Conservation (phyloP, 2,888 invertebrate genomes). For the Brenthis daphne region DNA sequence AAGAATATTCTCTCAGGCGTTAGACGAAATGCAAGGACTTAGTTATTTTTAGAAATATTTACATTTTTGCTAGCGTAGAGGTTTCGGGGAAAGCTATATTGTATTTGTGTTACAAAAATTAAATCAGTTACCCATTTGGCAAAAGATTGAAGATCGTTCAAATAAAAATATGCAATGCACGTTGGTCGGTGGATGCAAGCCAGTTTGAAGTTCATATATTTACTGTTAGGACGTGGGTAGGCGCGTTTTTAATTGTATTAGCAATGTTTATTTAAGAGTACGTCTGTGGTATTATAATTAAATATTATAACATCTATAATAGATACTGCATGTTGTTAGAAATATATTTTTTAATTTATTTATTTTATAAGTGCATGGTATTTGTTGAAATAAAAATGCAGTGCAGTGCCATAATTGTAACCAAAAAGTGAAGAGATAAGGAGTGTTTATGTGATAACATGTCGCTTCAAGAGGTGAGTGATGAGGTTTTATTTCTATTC, state of each 20-base stretch:
- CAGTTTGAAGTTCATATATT: conserved; percentile 36
- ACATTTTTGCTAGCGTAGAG: too few relatives aligned
- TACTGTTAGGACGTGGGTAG: conserved; percentile 36
- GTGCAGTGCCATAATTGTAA: conserved; percentile 28
- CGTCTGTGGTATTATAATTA: neutral
- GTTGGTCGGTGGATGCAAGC: conserved; percentile 1
- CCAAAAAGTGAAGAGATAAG: conserved; percentile 55
- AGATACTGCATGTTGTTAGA: neutral
- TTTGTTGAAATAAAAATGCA: conserved; percentile 17
- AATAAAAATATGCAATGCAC: conserved; percentile 10
- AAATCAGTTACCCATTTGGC: neutral
- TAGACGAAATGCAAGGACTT: too few relatives aligned
- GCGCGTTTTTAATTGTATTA: conserved; percentile 1
- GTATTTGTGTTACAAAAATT: conserved; percentile 3
- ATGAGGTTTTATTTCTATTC: conserved; percentile 19
- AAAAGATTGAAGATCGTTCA: neutral
- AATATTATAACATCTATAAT: neutral
- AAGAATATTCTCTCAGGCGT: too few relatives aligned
- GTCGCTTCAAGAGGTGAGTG: conserved; percentile 75
- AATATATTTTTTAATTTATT: neutral
- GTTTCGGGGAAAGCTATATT: neutral
- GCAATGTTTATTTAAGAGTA: neutral
- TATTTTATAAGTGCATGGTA: conserved; percentile 1
- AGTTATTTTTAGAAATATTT: too few relatives aligned
- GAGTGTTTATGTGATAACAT: conserved; percentile 62